Evolutionary conservation across 37 sponge, comb jelly and placozoan genomes (phyloP).

Genomic region (Chondrosia reniformis): DNA sequence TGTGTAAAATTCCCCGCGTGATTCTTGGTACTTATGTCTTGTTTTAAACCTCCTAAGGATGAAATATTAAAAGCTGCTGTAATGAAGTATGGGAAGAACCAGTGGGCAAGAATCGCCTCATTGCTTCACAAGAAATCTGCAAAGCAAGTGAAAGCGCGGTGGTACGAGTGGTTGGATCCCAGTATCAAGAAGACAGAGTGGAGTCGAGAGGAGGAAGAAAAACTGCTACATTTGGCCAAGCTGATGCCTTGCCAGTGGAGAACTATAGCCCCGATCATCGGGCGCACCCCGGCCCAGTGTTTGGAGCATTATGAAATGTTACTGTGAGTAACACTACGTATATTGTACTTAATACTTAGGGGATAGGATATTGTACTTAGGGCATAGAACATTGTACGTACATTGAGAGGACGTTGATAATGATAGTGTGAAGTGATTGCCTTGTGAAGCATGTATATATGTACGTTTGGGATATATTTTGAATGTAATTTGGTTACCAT

Average conservation of each 20-base stretch:
- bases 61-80: slow-evolving; percentile 99
- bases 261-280: slow-evolving; percentile 96
- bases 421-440: too few species aligned
- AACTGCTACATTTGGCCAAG: slow-evolving; percentile 94
- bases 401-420: too few species aligned
- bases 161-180: slow-evolving; percentile 99
- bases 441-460: too few species aligned
- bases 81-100: slow-evolving; percentile 99
- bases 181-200: slow-evolving; percentile 99
- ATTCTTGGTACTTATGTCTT: neutral
- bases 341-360: too few species aligned
- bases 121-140: slow-evolving; percentile 95
- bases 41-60: slow-evolving; percentile 50
- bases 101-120: slow-evolving; percentile 97
- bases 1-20: neutral
- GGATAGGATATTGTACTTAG: too few species aligned
- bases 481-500: neutral
- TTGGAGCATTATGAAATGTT: slow-evolving; percentile 97
- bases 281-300: slow-evolving; percentile 98
- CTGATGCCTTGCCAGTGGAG: slow-evolving; percentile 99
- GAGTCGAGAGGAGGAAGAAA: slow-evolving; percentile 98
- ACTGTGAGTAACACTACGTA: slow-evolving; percentile 80
- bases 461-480: too few species aligned
- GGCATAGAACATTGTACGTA: too few species aligned
- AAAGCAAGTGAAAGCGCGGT: slow-evolving; percentile 97